A percentile compares a stretch with the other conserved stretches of the same genome.
These are phyloP conservation scores for Caenorhabditis japonica DNA, from an alignment of 2,888 invertebrate species.

Conservation along the genomic window DNA sequence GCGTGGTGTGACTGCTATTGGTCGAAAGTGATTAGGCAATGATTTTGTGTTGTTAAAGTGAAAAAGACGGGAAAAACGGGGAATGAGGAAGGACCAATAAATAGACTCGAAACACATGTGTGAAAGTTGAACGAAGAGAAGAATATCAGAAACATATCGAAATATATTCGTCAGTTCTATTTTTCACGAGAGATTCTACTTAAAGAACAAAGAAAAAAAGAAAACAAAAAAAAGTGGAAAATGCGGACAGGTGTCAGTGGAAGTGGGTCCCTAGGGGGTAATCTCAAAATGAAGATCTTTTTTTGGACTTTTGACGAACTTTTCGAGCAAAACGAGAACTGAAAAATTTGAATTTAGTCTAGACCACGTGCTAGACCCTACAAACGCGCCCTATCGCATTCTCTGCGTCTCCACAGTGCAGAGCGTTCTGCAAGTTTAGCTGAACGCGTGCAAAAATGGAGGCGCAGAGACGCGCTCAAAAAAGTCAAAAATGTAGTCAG, in stretches of 20 bases:
- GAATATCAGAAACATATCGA: slow-evolving; percentile 43
- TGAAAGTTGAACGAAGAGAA: slow-evolving; percentile 5
- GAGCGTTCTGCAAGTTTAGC: too few species aligned
- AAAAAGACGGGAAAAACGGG: not conserved
- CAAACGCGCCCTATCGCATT: too few species aligned
- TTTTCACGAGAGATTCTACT: not conserved
- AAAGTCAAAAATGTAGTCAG: too few species aligned
- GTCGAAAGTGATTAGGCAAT: not conserved
- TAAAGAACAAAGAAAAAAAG: slow-evolving; percentile 17
- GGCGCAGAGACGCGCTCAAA: too few species aligned
- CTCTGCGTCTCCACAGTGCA: too few species aligned
- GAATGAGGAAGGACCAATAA: slow-evolving; percentile 14
- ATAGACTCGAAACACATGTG: slow-evolving; percentile 48
- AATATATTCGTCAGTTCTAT: too few species aligned
- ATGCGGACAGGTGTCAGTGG: slow-evolving; percentile 47
- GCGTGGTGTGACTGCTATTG: slow-evolving; percentile 9
- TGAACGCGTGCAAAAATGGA: too few species aligned
- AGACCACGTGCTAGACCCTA: too few species aligned
- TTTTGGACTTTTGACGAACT: slow-evolving; percentile 34
- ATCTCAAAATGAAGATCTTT: not conserved
- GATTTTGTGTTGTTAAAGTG: not conserved
- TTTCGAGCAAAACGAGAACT: not conserved
- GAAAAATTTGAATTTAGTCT: too few species aligned
- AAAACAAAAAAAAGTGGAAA: slow-evolving; percentile 17
- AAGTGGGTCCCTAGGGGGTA: slow-evolving; percentile 34